Evolutionary conservation across 1,140 invertebrate genomes (phyloP).

Genomic region (Lasioglossum albipes): DNA sequence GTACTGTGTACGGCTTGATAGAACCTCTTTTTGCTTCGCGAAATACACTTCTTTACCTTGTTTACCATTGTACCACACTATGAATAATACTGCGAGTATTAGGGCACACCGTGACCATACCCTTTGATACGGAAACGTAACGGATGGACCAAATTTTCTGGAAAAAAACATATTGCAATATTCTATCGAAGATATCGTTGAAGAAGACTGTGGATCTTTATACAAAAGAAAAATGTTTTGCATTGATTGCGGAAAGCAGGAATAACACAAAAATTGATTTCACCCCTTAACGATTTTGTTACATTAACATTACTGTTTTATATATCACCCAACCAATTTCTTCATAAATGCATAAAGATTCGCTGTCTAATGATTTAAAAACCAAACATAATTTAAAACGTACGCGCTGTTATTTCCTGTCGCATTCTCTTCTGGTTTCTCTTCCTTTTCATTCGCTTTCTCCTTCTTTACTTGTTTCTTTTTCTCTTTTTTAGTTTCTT

Average conservation of each 20-base stretch:
- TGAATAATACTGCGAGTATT: conserved; percentile 79
- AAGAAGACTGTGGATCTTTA: no score
- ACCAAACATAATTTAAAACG: background rate
- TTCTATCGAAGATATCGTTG: background rate
- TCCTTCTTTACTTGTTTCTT: conserved; percentile 62
- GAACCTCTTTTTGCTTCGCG: conserved; percentile 83
- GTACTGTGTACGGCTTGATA: conserved; percentile 82
- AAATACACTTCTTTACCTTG: conserved; percentile 82
- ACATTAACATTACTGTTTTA: no score
- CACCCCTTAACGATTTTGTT: no score
- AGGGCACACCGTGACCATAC: conserved; percentile 79
- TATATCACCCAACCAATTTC: no score
- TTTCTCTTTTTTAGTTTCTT: conserved; percentile 55
- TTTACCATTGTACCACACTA: conserved; percentile 85
- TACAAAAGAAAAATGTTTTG: no score
- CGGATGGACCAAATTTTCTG: conserved; percentile 77
- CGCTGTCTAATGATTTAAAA: background rate
- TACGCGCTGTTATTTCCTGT: background rate
- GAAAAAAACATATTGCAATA: conserved; percentile 28
- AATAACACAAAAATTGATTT: no score
- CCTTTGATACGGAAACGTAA: conserved; percentile 77
- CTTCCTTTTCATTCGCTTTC: conserved; percentile 43
- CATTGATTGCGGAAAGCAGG: no score
- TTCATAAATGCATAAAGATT: background rate
- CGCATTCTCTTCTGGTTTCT: conserved; percentile 25